These are phyloP conservation scores for Dromococcyx pavoninus DNA, from an alignment of 2,797 vertebrate species.

Conservation along the genomic window DNA sequence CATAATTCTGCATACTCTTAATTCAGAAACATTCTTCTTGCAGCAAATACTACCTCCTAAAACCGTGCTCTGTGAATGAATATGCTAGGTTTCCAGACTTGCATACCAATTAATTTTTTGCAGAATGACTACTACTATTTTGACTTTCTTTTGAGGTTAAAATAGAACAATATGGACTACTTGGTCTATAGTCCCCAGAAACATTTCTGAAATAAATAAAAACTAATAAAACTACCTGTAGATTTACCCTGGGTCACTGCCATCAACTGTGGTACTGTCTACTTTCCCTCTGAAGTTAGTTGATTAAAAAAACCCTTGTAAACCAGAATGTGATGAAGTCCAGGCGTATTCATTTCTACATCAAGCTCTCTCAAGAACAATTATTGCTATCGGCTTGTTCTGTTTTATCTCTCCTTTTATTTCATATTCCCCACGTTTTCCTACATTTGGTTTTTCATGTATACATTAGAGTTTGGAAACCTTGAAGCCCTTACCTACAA, in stretches of 20 bases:
- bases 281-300: not conserved
- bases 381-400: not conserved
- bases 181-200: not conserved
- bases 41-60: not conserved
- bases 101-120: not conserved
- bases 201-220: constrained; percentile 2
- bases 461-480: not conserved
- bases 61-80: not conserved
- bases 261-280: not conserved
- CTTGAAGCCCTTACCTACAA: not conserved
- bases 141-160: not conserved
- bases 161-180: not conserved
- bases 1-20: not conserved
- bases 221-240: not conserved
- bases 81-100: not conserved
- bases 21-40: not conserved
- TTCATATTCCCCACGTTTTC: not conserved
- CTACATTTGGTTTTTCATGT: not conserved
- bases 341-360: not conserved
- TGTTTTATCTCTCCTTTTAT: not conserved
- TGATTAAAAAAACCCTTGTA: not conserved
- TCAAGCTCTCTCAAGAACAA: not conserved
- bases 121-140: not conserved
- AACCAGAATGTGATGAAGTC: not conserved
- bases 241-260: not conserved